Base-by-base conservation (phyloP, 2,797 vertebrate species). In the Eospalax fontanierii region DNA sequence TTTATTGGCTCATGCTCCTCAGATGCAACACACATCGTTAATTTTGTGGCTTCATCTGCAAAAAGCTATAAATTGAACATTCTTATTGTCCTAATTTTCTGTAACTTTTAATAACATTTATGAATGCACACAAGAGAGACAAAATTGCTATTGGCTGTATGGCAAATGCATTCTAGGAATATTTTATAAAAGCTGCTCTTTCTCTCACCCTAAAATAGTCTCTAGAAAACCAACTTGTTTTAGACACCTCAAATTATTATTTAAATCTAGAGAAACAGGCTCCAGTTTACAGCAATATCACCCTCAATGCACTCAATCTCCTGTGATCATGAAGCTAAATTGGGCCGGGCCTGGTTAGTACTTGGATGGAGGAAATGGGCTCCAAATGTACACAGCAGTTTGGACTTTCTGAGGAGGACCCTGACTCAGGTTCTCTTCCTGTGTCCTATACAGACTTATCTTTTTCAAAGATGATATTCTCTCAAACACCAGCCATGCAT, bases 81-180 rank as follows among this genome's bases (percentile, higher is more conserved):
- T 89, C 82, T 22, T 54, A 87, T 46, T 87, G 57, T 93, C 95
- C 92, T 92, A 78, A 95, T 89, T 94, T 94, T 91, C 50, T 89
- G 79, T 81, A 92, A 93, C 24, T 80, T 87, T 95, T 89, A 90
- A 89, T 82, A 93, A 92, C 68, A 74, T 81, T 84, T 84, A 87
- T 61, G 71, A 79, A 88, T 40, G 85, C 66, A 79, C n/a, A 46
- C 1, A 50, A 68, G 74, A 89, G 87, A 89, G 87, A 80, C 71
- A 46, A 90, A 73, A 46, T 26, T 76, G 66, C 75, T 75, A 2
- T 26, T 90, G 87, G 73, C 68, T 85, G 8, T 63, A 21, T 35
- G 61, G 71, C 84, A 71, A 46, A 81, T 63, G 16, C 9, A 76
- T 30, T 76, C 50, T 43, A 85, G 75, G 54, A 81, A 81, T 71